Percentiles rank a stretch among this genome's conserved stretches.
These are phyloP conservation scores for Monarcha castaneiventris DNA, from an alignment of 2,113 vertebrate genomes.

Conservation along the genomic window DNA sequence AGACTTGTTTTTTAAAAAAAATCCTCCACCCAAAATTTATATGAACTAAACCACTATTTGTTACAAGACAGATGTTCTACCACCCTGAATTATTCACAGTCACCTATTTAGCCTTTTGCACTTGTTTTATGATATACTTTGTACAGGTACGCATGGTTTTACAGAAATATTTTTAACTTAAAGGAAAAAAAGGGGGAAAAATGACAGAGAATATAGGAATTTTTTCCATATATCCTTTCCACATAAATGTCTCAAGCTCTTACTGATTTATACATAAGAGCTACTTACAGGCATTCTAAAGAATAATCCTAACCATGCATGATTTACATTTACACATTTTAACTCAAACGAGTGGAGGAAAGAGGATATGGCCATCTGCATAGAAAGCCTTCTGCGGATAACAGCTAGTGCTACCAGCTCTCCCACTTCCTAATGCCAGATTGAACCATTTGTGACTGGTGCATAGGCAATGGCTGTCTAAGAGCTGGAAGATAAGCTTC, in stretches of 20 bases:
- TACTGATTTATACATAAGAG: slow-evolving; percentile 5
- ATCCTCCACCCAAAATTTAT: neutral
- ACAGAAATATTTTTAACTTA: neutral
- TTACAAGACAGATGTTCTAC: slow-evolving; percentile 7
- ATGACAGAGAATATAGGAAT: neutral
- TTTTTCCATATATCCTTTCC: neutral
- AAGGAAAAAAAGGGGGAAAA: neutral
- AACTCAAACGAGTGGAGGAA: neutral
- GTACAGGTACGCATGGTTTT: neutral
- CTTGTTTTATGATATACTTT: neutral
- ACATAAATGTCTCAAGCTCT: slow-evolving; percentile 12
- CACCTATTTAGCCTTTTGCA: slow-evolving; percentile 9
- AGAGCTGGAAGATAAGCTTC: neutral
- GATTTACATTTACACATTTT: slow-evolving; percentile 45
- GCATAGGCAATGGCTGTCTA: neutral
- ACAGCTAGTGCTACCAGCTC: slow-evolving; percentile 5
- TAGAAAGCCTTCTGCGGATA: neutral
- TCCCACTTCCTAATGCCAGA: slow-evolving; percentile 12
- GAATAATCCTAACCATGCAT: slow-evolving; percentile 17
- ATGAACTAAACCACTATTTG: slow-evolving; percentile 4
- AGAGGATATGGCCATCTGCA: slow-evolving; percentile 40
- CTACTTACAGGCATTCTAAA: slow-evolving; percentile 24
- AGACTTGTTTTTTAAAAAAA: slow-evolving; percentile 25
- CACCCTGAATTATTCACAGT: neutral
- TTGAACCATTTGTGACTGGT: slow-evolving; percentile 5